Conservation (phyloP, 2,113 vertebrate genomes). For the Gymnarchus niloticus region DNA sequence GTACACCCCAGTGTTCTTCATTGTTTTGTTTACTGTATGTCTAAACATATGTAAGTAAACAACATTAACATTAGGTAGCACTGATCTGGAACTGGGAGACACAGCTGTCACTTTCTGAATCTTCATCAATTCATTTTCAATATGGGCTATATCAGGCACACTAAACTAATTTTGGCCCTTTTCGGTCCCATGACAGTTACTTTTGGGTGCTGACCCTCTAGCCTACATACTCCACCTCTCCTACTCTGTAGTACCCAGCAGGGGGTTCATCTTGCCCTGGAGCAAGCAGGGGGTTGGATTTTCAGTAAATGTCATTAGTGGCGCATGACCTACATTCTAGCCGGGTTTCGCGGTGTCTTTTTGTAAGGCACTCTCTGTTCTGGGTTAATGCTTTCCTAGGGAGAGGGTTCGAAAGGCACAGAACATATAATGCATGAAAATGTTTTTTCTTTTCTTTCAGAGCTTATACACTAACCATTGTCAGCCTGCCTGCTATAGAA, state of each 20-base stretch:
- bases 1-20: too few species aligned
- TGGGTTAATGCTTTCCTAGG: not conserved
- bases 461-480: not conserved
- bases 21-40: not conserved
- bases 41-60: not conserved
- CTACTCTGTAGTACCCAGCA: not conserved
- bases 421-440: not conserved
- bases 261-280: not conserved
- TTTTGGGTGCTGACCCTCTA: not conserved
- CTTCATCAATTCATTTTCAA: not conserved
- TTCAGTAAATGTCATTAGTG: constrained; percentile 11
- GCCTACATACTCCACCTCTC: not conserved
- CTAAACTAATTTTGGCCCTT: not conserved
- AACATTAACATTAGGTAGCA: not conserved
- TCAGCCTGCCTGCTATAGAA: not conserved
- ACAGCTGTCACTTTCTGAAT: too few species aligned
- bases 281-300: not conserved
- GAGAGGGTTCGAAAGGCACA: not conserved
- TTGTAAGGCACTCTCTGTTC: not conserved
- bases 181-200: not conserved
- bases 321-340: constrained; percentile 8
- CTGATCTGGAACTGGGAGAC: not conserved
- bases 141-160: too few species aligned
- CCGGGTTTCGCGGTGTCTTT: not conserved
- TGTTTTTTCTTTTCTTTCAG: not conserved